These are phyloP conservation scores for Antheraea assamensis DNA, from an alignment of 2,888 invertebrate genomes.

Conservation along the genomic window DNA sequence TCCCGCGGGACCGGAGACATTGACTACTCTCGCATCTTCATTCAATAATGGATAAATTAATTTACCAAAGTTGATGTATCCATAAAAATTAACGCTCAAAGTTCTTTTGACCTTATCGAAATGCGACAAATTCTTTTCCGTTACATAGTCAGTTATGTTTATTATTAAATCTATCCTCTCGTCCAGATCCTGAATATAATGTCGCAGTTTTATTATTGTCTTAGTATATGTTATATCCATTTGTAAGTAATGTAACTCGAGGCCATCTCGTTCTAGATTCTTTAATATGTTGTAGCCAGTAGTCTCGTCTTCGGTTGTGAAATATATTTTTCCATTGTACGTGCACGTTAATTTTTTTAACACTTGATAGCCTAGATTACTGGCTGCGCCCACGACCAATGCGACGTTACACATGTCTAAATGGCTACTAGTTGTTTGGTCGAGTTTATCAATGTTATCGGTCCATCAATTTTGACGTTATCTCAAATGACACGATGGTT, in stretches of 20 bases:
- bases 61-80: conserved; percentile 79
- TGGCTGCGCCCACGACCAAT: conserved; percentile 69
- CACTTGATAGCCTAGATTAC: conserved; percentile 73
- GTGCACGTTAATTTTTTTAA: conserved; percentile 58
- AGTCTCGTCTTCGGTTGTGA: conserved; percentile 69
- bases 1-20: conserved; percentile 88
- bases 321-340: conserved; percentile 70
- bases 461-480: conserved; percentile 64
- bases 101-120: conserved; percentile 65
- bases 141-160: conserved; percentile 65
- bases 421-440: conserved; percentile 53
- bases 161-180: conserved; percentile 71
- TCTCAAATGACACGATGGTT: conserved; percentile 54
- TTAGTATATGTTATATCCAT: conserved; percentile 75
- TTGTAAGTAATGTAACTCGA: conserved; percentile 57
- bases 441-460: conserved; percentile 63
- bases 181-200: conserved; percentile 70
- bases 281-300: conserved; percentile 65
- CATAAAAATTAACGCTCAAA: conserved; percentile 71
- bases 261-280: conserved; percentile 48
- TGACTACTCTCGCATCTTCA: conserved; percentile 87
- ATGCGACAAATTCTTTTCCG: conserved; percentile 59
- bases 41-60: conserved; percentile 87
- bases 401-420: conserved; percentile 69
- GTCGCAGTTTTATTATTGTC: conserved; percentile 68